phyloP scores from a whole-genome alignment of 2,797 vertebrate genomes.

The Petrocephalus sullivani region DNA sequence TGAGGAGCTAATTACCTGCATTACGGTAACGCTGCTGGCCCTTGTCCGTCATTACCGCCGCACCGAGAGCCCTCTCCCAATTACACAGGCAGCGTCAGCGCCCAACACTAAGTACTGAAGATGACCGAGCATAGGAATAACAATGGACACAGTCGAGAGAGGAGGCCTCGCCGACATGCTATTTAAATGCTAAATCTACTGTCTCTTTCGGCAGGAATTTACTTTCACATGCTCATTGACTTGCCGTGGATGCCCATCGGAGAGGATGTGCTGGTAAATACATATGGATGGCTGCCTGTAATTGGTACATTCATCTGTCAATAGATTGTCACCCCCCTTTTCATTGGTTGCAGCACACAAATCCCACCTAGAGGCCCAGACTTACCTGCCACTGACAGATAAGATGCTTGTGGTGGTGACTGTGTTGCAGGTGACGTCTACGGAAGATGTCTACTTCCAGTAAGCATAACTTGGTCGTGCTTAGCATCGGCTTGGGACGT shows the following conservation, averaged over 20 bases:
- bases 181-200: neutral
- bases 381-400: neutral
- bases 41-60: neutral
- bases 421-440: neutral
- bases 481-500: neutral
- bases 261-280: neutral
- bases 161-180: neutral
- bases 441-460: neutral
- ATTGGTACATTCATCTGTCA: neutral
- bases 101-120: neutral
- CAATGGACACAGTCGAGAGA: neutral
- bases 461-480: neutral
- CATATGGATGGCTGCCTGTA: neutral
- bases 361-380: neutral
- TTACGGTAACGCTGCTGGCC: neutral
- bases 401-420: neutral
- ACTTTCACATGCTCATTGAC: neutral
- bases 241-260: neutral
- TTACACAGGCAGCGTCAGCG: neutral
- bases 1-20: slow-evolving; percentile 17
- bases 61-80: neutral
- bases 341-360: neutral
- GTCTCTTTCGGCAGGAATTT: neutral
- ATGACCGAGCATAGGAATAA: neutral
- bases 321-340: neutral